These are phyloP conservation scores for Glyptemys insculpta DNA, from an alignment of 2,797 vertebrate genomes.

Conservation along the genomic window DNA sequence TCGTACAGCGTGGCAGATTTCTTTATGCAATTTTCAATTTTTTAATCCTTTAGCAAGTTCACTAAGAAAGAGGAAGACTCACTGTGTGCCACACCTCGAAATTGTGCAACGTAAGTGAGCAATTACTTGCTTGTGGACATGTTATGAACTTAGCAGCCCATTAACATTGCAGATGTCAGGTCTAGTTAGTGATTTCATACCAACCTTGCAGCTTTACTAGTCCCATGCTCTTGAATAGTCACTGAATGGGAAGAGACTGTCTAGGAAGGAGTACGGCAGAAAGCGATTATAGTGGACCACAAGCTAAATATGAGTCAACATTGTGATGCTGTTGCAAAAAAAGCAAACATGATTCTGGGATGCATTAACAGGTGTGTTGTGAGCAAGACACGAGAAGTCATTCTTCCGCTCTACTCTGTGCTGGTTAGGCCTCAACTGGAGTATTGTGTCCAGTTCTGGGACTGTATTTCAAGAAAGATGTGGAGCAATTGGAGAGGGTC, in stretches of 20 bases:
- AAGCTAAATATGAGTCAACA: no score
- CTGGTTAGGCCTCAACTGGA: no score
- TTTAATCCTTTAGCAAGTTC: not conserved
- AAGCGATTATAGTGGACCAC: no score
- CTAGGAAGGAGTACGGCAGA: no score
- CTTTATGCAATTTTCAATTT: not conserved
- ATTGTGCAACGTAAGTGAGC: not conserved
- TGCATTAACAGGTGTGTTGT: no score
- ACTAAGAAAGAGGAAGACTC: not conserved
- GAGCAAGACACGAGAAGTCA: no score
- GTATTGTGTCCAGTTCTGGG: no score
- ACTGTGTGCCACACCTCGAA: not conserved
- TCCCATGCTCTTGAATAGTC: not conserved
- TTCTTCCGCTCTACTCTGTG: no score
- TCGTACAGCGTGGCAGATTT: not conserved
- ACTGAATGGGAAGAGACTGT: not conserved
- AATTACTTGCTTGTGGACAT: not conserved
- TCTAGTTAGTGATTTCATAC: not conserved
- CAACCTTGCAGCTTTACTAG: not conserved
- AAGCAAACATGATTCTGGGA: no score
- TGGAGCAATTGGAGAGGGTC: no score
- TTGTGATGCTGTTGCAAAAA: no score
- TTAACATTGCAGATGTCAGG: not conserved
- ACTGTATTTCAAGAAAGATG: no score
- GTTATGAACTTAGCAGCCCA: not conserved